Evolutionary conservation across 2,113 vertebrate species (phyloP), one percentile per base, ranked within the genome.

Genomic region (Eurypyga helias): DNA sequence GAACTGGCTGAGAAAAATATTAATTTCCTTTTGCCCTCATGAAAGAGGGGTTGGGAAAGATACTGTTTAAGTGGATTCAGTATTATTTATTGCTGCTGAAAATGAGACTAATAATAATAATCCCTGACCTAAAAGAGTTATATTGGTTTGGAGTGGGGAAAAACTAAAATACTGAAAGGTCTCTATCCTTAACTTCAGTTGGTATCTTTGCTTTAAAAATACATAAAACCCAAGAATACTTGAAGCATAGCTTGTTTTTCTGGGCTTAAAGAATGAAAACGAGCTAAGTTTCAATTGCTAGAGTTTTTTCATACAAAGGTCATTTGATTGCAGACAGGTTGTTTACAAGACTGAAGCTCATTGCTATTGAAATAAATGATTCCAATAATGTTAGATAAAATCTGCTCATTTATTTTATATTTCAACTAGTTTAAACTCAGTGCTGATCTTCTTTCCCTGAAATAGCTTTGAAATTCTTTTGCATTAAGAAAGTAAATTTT

Each of bases 341-440:
- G 49, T 89, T 97, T 96, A 92, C 31, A 78, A 87, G 67, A 96
- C 24, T 86, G 89, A 97, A 94, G 11, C 16, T 85, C 19, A 58
- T 48, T 95, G 45, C 15, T 90, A 26, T 61, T 96, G 70, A 97
- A 96, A 84, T 91, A 94, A 96, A 89, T 55, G 4, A 94, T 89
- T 76, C 76, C 71, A 46, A 67, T 85, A 96, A 93, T 0, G 0
- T 71, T 80, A 93, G 52, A 76, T 87, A 95, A 97, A 96, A 91
- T 34, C 36, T 91, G 11, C 45, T 92, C 1, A 25, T 92, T 94
- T 93, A 93, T 94, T 95, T 96, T 84, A 69, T 77, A 89, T 92
- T 95, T 94, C 81, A 95, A 36, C 85, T 69, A 66, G 11, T 87
- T 95, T 90, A 90, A 70, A 65, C 73, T 95, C 58, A 95, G 19